Base-by-base conservation (phyloP, 2,888 invertebrate species). In the Eulithis testata region DNA sequence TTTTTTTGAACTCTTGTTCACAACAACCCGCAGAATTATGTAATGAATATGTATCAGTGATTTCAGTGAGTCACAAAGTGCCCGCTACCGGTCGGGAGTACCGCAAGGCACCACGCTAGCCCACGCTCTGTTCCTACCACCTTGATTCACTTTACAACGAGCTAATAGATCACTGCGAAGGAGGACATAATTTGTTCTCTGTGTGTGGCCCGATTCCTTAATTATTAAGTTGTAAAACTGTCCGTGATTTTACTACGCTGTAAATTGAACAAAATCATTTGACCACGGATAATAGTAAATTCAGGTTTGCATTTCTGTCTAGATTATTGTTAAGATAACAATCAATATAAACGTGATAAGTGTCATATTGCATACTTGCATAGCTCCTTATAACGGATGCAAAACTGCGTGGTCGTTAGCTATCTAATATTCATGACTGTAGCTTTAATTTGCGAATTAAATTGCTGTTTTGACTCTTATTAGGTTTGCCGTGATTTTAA, bases 131-230 rank as follows among this genome's bases (percentile, higher is more conserved):
- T 70, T 79, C 75, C 72, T 73, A 74, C 61, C 67, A 60, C 60
- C 60, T 79, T 65, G 72, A 73, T 75, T 74, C 73, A 74, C 71
- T 65, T 69, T 71, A 65, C 55, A 64, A 68, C 57, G 45, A 68
- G 67, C 73, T 71, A 72, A 82, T 86, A 84, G 76, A 82, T 85
- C 82, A 83, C 66, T 79, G 81, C 80, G 84, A 78, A 80, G 85
- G 85, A 78, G 85, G 84, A 84, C 82, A 77, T 78, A 21, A 1
- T 21, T 76, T 75, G 77, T 76, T 79, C 74, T 52, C 77, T 76
- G 82, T 81, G 86, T 86, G 86, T 84, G 86, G 86, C 81, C 86
- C 72, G 59, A 60, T 73, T 65, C 73, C 71, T 76, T 74, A 69
- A 71, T 85, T 82, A 82, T 86, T 82, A 81, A 86, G 81, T 78